Base-by-base conservation (phyloP, 1,140 invertebrate genomes). In the Scaptodrosophila lebanonensis region DNA sequence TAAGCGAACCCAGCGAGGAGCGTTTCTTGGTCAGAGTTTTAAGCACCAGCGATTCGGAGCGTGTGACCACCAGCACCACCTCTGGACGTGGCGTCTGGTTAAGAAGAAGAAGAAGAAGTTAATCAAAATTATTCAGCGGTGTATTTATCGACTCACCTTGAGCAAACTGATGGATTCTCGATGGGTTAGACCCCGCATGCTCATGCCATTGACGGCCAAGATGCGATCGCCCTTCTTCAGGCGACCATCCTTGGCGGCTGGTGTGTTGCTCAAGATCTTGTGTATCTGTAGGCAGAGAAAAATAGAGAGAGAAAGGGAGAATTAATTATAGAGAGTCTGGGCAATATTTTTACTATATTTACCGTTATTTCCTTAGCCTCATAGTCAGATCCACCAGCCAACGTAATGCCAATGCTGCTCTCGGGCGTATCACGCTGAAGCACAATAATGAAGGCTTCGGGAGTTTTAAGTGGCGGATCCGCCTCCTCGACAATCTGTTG, bases 281-380 rank as follows among this genome's bases (percentile, higher is more conserved):
- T 97, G 94, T 60, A 97, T 93, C 94, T 95, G 83, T 36, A 83
- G 87, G 11, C 5, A 6, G 16, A 35, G 20, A 11, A 11, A 8
- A 11, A 13, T 5, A 13, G 8, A 6, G 16, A 35, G 20, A 11
- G 13, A 8, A 11, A 13, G 7, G 5, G n/a, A 0, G 0, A 6
- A 44, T 13, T 17, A 15, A 25, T 29, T 2, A 15, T 2, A 20
- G 2, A n/a, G 2, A 6, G 4, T 5, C 2, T 7, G 8, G 7
- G 0, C 2, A 1, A 5, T 8, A 0, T 8, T 0, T 35, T 3
- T 0, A 0, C 11, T 15, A 30, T n/a, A 30, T 91, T 89, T 87
- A 95, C 94, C 54, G 94, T 96, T 39, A 97, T 95, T 88, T 96
- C 94, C 87, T 96, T 97, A 58, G 92, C 91, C 88, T 97, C 95